Evolutionary conservation across 1,140 invertebrate genomes (phyloP).

Genomic region (Stratiolaelaps scimitus): DNA sequence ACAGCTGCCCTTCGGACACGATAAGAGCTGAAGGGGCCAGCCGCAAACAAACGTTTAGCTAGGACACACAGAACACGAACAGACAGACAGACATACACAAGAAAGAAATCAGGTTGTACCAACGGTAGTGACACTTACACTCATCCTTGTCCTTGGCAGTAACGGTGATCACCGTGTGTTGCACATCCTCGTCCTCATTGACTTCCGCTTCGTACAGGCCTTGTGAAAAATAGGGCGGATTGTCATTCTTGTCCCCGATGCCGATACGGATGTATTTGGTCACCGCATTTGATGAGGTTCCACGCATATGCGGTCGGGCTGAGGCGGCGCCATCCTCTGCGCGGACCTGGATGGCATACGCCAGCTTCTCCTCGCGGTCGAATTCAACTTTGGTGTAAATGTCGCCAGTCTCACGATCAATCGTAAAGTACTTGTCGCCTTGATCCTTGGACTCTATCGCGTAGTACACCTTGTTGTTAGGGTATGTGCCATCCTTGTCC

Average conservation of each 20-base stretch:
- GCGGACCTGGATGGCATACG: constrained; percentile 83
- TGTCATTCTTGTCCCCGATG: constrained; percentile 81
- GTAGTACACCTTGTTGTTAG: constrained; percentile 82
- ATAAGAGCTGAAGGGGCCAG: too few species aligned
- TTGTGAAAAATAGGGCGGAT: constrained; percentile 91
- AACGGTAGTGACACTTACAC: constrained; percentile 86
- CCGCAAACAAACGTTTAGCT: too few species aligned
- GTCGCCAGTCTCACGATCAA: constrained; percentile 80
- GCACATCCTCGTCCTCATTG: constrained; percentile 93
- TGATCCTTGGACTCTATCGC: constrained; percentile 76
- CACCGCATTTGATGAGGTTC: constrained; percentile 38
- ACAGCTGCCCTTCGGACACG: too few species aligned
- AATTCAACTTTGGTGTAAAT: constrained; percentile 85
- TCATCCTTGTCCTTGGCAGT: constrained; percentile 96
- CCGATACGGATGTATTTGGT: constrained; percentile 48
- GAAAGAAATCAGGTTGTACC: constrained; percentile 7
- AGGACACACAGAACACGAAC: too few species aligned
- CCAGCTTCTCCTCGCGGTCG: constrained; percentile 78
- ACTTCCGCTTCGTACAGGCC: constrained; percentile 88
- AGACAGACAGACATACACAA: constrained; percentile 25
- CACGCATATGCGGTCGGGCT: constrained; percentile 60
- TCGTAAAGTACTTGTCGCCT: constrained; percentile 85
- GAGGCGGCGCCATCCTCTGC: constrained; percentile 82
- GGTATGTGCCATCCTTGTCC: constrained; percentile 87
- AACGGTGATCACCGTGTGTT: constrained; percentile 87